These are phyloP conservation scores for Cynoglossus semilaevis DNA, from an alignment of 2,113 vertebrate species.

Conservation along the genomic window DNA sequence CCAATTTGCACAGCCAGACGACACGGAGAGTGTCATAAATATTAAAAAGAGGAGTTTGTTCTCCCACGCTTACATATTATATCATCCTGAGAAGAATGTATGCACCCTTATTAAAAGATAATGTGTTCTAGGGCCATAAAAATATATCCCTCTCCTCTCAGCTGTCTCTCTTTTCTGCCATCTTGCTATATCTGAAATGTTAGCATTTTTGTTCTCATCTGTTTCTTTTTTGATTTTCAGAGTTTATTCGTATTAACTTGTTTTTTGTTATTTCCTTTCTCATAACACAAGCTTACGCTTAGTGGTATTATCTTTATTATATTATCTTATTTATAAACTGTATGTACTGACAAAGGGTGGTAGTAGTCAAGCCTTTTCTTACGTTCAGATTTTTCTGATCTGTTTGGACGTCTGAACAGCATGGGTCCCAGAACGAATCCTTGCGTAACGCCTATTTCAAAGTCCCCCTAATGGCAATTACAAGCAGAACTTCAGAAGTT, in stretches of 20 bases:
- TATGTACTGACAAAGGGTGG: no score
- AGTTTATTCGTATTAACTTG: no score
- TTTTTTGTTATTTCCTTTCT: no score
- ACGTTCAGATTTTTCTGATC: no score
- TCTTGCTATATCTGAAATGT: conserved; percentile 35
- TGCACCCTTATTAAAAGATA: conserved; percentile 76
- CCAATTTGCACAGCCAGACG: conserved; percentile 42
- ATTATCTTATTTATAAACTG: no score
- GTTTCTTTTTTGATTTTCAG: neutral
- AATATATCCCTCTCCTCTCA: conserved; percentile 48
- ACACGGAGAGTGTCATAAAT: conserved; percentile 69
- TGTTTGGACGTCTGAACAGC: neutral
- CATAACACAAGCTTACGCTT: no score
- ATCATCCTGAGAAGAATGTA: conserved; percentile 70
- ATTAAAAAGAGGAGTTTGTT: conserved; percentile 76
- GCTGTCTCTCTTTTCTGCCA: conserved; percentile 10
- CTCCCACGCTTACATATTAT: conserved; percentile 67
- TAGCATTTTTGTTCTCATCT: conserved; percentile 29
- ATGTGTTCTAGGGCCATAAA: conserved; percentile 67
- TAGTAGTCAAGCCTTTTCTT: no score
- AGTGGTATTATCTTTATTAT: no score
- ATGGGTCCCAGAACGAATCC: neutral
- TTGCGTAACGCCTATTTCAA: neutral
- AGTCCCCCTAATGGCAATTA: no score
- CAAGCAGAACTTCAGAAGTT: no score